A percentile compares a stretch with the other conserved stretches of the same genome.
Conservation (phyloP, 2,113 vertebrate species). For the Zingel zingel region DNA sequence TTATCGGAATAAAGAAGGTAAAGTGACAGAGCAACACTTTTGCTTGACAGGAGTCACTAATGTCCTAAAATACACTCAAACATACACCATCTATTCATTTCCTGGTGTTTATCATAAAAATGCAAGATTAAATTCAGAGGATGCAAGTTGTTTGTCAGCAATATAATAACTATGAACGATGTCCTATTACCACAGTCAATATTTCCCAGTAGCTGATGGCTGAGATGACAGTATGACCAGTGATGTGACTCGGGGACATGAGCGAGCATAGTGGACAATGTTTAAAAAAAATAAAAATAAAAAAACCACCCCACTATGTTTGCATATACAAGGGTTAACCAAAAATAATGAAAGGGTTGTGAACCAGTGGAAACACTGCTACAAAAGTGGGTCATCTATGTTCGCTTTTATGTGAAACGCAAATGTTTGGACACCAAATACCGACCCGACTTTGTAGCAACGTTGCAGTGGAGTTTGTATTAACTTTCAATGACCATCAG, state of each 20-base stretch:
- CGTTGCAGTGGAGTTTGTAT: not conserved
- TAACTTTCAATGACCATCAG: not conserved
- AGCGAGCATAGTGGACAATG: not conserved
- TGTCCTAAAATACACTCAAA: conserved; percentile 73
- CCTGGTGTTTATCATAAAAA: conserved; percentile 57
- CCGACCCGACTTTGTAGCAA: not conserved
- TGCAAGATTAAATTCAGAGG: conserved; percentile 56
- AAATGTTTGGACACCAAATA: not conserved
- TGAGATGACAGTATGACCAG: not conserved
- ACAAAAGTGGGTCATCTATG: not conserved
- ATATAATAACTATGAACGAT: conserved; percentile 29
- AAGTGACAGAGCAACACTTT: conserved; percentile 60
- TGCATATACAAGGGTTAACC: not conserved
- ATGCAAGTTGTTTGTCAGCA: conserved; percentile 37
- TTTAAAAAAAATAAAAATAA: not conserved
- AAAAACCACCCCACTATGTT: not conserved
- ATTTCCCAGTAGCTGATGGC: conserved; percentile 27
- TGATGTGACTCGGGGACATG: not conserved
- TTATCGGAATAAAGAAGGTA: conserved; percentile 44
- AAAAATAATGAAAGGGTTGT: not conserved
- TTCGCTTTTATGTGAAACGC: not conserved
- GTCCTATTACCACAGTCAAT: not conserved
- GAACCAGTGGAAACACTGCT: not conserved
- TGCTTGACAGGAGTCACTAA: conserved; percentile 64
- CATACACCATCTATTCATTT: conserved; percentile 62